Conservation (phyloP, 2,113 vertebrate genomes). For the Probosciger aterrimus region DNA sequence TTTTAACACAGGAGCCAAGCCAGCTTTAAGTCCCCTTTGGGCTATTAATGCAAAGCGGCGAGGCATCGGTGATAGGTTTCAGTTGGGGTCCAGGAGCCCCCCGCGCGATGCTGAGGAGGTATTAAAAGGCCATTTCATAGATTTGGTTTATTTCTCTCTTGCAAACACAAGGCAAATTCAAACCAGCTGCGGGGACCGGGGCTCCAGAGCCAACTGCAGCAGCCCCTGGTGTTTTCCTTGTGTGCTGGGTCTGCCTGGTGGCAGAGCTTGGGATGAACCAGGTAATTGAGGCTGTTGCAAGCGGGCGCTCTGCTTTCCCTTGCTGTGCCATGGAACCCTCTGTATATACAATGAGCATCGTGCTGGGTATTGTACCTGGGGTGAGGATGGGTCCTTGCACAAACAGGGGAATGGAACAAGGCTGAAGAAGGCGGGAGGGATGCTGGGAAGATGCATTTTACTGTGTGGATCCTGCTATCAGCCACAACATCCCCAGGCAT, state of each 20-base stretch:
- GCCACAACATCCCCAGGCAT: not conserved
- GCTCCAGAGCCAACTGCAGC: not conserved
- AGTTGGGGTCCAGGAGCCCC: not conserved
- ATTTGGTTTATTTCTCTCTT: not conserved
- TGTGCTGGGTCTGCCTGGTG: not conserved
- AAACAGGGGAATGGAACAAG: not conserved
- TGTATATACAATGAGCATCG: rapidly evolving
- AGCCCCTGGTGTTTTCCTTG: slow-evolving; percentile 7
- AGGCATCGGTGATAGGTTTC: not conserved
- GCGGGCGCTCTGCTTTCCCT: not conserved
- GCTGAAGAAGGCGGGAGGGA: not conserved
- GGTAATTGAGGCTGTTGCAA: not conserved
- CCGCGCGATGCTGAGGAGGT: not conserved
- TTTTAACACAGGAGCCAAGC: not conserved
- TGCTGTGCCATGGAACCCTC: not conserved
- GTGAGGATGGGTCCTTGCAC: not conserved
- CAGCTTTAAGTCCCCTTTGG: not conserved
- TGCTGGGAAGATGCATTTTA: not conserved
- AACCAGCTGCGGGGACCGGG: slow-evolving; percentile 26
- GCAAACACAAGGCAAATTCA: slow-evolving; percentile 37
- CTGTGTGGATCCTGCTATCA: not conserved
- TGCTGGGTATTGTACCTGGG: not conserved
- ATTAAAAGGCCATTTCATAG: slow-evolving; percentile 12
- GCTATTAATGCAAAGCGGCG: not conserved
- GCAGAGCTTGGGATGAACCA: not conserved